Evolutionary conservation across 2,888 invertebrate genomes (phyloP).

Genomic region (Odontocolon sp.): DNA sequence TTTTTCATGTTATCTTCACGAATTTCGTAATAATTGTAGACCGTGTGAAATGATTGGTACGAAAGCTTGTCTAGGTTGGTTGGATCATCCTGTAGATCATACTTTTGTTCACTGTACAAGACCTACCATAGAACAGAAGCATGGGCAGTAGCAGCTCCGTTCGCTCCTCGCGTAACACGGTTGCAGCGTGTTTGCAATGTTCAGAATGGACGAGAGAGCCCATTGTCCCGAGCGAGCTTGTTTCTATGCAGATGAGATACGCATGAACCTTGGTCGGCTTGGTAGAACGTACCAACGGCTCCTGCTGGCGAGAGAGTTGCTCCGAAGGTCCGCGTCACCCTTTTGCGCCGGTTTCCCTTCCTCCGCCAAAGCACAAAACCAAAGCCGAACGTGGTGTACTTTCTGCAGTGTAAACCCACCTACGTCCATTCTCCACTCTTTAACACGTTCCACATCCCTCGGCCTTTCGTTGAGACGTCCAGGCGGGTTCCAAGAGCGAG

Average conservation of each 20-base stretch:
- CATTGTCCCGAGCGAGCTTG: conserved; percentile 78
- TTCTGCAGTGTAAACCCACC: neutral
- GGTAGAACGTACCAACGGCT: conserved; percentile 34
- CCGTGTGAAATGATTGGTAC: conserved; percentile 6
- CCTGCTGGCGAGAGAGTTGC: conserved; percentile 9
- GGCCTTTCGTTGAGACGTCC: conserved; percentile 35
- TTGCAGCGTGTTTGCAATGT: conserved; percentile 77
- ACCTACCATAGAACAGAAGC: conserved; percentile 39
- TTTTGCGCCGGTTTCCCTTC: conserved; percentile 42
- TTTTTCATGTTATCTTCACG: too few relatives aligned
- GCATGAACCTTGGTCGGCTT: conserved; percentile 66
- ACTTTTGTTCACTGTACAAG: neutral
- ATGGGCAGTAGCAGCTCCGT: conserved; percentile 70
- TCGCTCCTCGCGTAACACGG: conserved; percentile 72
- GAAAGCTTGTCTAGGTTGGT: conserved; percentile 21
- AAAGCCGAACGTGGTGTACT: conserved; percentile 36
- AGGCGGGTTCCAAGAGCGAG: conserved; percentile 10
- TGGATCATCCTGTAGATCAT: conserved; percentile 44
- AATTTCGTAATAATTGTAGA: conserved; percentile 10
- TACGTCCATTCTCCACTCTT: conserved; percentile 40
- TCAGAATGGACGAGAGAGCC: conserved; percentile 76
- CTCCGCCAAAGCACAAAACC: conserved; percentile 39
- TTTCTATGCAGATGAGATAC: conserved; percentile 80
- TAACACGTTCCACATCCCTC: conserved; percentile 47
- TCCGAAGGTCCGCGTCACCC: conserved; percentile 46